Evolutionary conservation across 2,797 vertebrate species (phyloP).

Genomic region (Hydrophis major): DNA sequence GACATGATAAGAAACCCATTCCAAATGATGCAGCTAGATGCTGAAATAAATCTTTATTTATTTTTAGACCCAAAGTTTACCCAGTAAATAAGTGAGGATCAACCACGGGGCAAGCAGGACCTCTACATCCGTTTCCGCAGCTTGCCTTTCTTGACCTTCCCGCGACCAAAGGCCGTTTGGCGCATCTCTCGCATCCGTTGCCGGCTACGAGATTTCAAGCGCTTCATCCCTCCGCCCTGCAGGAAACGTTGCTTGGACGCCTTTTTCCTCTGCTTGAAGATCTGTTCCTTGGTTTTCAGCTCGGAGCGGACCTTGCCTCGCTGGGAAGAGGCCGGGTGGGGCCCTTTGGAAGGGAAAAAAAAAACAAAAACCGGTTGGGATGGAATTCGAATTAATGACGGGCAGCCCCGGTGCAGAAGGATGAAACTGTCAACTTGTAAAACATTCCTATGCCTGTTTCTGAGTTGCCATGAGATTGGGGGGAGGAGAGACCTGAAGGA

Average conservation of each 20-base stretch:
- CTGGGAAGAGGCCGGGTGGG: neutral
- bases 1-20: neutral
- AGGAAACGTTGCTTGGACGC: slow-evolving; percentile 85
- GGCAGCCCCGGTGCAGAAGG: neutral
- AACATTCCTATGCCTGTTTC: too few species aligned
- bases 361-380: too few species aligned
- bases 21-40: neutral
- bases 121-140: slow-evolving; percentile 80
- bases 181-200: slow-evolving; percentile 77
- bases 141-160: slow-evolving; percentile 83
- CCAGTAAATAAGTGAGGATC: rapidly evolving
- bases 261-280: slow-evolving; percentile 86
- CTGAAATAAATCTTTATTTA: slow-evolving; percentile 16
- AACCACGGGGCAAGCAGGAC: neutral
- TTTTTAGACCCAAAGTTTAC: rapidly evolving
- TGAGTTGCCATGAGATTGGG: too few species aligned
- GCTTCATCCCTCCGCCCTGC: slow-evolving; percentile 85
- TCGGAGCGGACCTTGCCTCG: slow-evolving; percentile 74
- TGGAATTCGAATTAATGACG: neutral
- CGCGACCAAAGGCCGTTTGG: slow-evolving; percentile 85
- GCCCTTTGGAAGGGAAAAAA: neutral
- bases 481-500: too few species aligned
- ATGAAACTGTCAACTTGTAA: too few species aligned
- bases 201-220: slow-evolving; percentile 73
- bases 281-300: slow-evolving; percentile 87